Percentiles rank a stretch among this genome's conserved stretches.
Evolutionary conservation across 1,140 invertebrate species (phyloP).

Genomic region (Acromyrmex charruanus): DNA sequence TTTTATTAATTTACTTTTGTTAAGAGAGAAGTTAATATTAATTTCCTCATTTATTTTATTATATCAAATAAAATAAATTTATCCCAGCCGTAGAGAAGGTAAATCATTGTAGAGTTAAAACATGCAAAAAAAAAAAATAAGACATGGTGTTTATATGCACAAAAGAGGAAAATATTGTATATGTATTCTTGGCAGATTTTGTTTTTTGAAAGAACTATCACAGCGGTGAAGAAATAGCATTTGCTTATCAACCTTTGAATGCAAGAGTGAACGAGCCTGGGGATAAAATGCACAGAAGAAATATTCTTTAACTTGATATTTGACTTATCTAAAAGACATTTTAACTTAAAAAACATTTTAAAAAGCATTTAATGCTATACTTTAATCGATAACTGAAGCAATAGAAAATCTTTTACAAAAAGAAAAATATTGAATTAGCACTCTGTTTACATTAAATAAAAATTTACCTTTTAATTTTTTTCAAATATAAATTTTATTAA

Average conservation of each 20-base stretch:
- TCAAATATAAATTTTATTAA: neutral
- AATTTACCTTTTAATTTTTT: slow-evolving; percentile 7
- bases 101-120: neutral
- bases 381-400: slow-evolving; percentile 10
- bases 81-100: neutral
- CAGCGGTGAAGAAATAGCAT: slow-evolving; percentile 14
- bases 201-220: neutral
- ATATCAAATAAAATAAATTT: neutral
- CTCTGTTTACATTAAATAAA: slow-evolving; percentile 17
- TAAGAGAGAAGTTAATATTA: neutral
- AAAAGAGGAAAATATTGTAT: neutral
- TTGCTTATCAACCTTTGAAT: slow-evolving; percentile 52
- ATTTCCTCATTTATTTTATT: slow-evolving; percentile 9
- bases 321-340: slow-evolving; percentile 27
- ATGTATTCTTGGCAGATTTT: neutral
- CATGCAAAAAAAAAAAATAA: neutral
- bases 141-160: neutral
- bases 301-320: slow-evolving; percentile 28
- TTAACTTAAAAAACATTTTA: slow-evolving; percentile 1
- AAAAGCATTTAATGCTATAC: neutral
- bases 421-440: neutral
- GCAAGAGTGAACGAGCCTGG: neutral
- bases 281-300: slow-evolving; percentile 26
- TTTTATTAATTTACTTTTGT: neutral
- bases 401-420: neutral